phyloP scores from a whole-genome alignment of 1,140 invertebrate species.

The Tetramorium simillimum region DNA sequence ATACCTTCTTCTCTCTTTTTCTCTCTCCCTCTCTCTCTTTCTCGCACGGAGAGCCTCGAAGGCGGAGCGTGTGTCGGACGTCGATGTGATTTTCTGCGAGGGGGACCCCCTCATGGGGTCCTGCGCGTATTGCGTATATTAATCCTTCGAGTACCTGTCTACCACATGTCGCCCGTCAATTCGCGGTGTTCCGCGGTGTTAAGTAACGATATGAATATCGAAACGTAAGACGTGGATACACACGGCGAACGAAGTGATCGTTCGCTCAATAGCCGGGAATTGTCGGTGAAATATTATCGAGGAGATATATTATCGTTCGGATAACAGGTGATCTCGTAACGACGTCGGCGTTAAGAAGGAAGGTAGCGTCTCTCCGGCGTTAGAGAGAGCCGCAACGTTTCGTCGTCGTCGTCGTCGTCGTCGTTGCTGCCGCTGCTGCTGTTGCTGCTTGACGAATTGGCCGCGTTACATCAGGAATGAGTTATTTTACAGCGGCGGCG shows the following conservation, averaged over 20 bases:
- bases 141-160: constrained; percentile 47
- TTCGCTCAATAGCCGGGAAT: constrained; percentile 20
- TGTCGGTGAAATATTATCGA: constrained; percentile 42
- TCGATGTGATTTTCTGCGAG: constrained; percentile 35
- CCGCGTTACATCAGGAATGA: constrained; percentile 51
- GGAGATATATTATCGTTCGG: constrained; percentile 15
- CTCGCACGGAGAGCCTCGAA: not conserved
- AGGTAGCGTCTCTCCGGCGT: not conserved
- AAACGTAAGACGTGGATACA: constrained; percentile 15
- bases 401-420: no score
- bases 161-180: constrained; percentile 56
- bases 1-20: not conserved
- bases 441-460: not conserved
- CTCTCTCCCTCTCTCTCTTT: not conserved
- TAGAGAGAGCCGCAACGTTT: not conserved
- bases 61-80: not conserved
- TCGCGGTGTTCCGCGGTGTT: constrained; percentile 45
- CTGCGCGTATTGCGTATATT: constrained; percentile 31
- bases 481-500: constrained; percentile 41
- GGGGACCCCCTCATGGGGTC: not conserved
- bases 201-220: constrained; percentile 53
- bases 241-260: constrained; percentile 18
- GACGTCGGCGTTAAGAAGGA: not conserved
- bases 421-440: not conserved
- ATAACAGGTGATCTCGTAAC: constrained; percentile 10